phyloP scores from a whole-genome alignment of 2,113 vertebrate species.

The Oophaga pumilio region DNA sequence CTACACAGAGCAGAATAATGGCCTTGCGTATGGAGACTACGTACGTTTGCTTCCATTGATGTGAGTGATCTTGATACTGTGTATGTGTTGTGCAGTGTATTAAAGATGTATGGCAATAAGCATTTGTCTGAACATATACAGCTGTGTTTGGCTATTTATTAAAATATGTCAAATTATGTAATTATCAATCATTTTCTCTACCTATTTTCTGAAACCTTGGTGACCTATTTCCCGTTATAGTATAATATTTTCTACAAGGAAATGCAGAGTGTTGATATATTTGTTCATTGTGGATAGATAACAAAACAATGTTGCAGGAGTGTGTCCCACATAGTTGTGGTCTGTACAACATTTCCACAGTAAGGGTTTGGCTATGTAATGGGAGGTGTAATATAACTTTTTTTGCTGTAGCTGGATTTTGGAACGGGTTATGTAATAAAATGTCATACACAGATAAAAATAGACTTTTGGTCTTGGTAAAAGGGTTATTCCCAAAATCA shows the following conservation, averaged over 20 bases:
- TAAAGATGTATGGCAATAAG: no score
- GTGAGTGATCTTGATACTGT: no score
- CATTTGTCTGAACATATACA: background rate
- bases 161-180: background rate
- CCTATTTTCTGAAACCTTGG: background rate
- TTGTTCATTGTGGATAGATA: background rate
- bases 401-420: no score
- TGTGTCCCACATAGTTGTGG: background rate
- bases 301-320: background rate
- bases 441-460: no score
- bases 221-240: constrained; percentile 19
- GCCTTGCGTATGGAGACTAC: no score
- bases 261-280: background rate
- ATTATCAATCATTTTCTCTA: background rate
- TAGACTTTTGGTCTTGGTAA: no score
- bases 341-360: background rate
- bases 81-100: no score
- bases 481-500: no score
- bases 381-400: background rate
- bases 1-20: no score
- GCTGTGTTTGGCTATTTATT: background rate
- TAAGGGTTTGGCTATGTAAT: background rate
- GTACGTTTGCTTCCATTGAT: no score
- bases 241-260: background rate
- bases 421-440: no score